phyloP scores from a whole-genome alignment of 2,113 vertebrate genomes.

The Pandion haliaetus region DNA sequence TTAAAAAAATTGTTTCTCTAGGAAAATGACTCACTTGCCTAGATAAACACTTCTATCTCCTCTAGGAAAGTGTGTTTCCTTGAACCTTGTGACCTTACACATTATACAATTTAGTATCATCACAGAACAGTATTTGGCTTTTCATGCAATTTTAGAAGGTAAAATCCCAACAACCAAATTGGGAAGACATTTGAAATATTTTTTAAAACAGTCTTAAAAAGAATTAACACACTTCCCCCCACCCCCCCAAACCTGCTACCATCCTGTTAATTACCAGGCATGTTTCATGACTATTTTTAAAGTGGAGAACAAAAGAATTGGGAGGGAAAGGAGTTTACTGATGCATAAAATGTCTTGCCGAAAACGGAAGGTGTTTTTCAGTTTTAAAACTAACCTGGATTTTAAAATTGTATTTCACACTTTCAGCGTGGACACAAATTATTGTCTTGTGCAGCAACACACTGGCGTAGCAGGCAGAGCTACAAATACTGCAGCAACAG shows the following conservation, averaged over 20 bases:
- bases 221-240: neutral
- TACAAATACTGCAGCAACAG: neutral
- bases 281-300: neutral
- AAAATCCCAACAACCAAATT: neutral
- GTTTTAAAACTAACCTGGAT: neutral
- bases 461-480: neutral
- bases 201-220: neutral
- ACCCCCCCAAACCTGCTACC: neutral
- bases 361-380: neutral
- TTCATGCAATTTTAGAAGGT: neutral
- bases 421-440: neutral
- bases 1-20: slow-evolving; percentile 45
- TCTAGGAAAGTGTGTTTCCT: neutral
- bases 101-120: slow-evolving; percentile 31
- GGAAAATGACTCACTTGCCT: slow-evolving; percentile 52
- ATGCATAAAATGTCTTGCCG: neutral
- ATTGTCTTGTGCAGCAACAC: neutral
- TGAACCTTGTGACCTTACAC: neutral
- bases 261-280: neutral
- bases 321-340: neutral
- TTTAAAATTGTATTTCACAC: neutral
- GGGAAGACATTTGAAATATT: neutral
- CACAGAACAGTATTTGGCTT: neutral
- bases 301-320: neutral
- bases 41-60: slow-evolving; percentile 27